phyloP scores from a whole-genome alignment of 1,140 invertebrate genomes.

The Euwallacea similis region DNA sequence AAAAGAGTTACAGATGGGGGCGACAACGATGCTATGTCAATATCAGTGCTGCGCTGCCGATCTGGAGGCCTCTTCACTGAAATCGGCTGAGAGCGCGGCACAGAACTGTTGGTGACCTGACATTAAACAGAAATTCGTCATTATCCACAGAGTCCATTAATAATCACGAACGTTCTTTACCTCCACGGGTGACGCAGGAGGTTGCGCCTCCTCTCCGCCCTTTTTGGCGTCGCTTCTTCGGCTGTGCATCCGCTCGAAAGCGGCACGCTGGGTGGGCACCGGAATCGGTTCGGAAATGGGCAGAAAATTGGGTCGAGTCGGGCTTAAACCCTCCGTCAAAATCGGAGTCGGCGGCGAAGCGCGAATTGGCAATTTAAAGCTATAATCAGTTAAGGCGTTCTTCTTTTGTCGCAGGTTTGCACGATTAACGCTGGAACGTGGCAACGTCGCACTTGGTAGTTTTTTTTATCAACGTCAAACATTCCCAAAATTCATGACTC shows the following conservation, averaged over 20 bases:
- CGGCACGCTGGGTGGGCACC: constrained; percentile 71
- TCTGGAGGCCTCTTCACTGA: constrained; percentile 73
- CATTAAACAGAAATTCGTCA: neutral
- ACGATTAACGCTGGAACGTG: too few relatives aligned
- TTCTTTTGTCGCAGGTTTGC: too few relatives aligned
- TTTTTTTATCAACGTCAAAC: too few relatives aligned
- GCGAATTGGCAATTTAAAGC: constrained; percentile 34
- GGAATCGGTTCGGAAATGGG: constrained; percentile 77
- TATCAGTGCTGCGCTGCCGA: constrained; percentile 62
- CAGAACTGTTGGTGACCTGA: constrained; percentile 52
- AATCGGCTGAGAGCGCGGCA: constrained; percentile 82
- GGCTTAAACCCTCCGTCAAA: constrained; percentile 54
- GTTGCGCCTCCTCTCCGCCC: constrained; percentile 36
- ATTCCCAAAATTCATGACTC: too few relatives aligned
- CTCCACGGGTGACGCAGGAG: constrained; percentile 32
- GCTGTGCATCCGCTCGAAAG: constrained; percentile 53
- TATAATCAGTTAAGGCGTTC: neutral
- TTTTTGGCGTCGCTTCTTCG: constrained; percentile 36
- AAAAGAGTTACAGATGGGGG: constrained; percentile 72
- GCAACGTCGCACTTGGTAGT: too few relatives aligned
- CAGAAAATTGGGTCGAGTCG: constrained; percentile 68
- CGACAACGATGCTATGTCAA: constrained; percentile 80
- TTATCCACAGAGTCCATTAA: neutral
- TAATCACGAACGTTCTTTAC: constrained; percentile 14
- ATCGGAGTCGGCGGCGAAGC: constrained; percentile 29